Evolutionary conservation across 2,113 vertebrate species (phyloP), one percentile per base, ranked within the genome.

Genomic region (Crypturellus undulatus): DNA sequence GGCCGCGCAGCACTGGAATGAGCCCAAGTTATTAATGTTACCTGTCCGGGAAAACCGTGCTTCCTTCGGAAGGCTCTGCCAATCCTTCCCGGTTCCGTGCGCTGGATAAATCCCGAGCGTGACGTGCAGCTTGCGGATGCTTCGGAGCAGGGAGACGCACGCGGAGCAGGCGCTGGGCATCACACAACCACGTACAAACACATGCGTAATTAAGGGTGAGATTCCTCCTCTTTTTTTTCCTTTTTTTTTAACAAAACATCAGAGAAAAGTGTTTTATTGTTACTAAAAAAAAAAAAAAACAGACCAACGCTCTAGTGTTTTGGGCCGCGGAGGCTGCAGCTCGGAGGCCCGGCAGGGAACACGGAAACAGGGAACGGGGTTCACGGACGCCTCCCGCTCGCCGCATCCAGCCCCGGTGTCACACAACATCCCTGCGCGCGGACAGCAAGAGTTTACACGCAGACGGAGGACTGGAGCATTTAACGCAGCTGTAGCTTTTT

Each of bases 221-320:
- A 62, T 25, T 56, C 36, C 26, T 93, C 12, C 40, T 40, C 40
- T 42, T 42, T 42, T 58, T 45, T 32, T 42, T 26, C 17, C 60
- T 51, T 40, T 75, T 40, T 75, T 95, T 89, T 89, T 70, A 91
- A 93, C 71, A 95, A 95, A 95, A 87, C 63, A 87, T 91, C 84
- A 96, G 84, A 93, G 75, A 95, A 91, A 96, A 96, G 79, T 93
- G 89, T 84, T 97, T 96, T 97, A 92, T 97, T 97, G 51, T 95
- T 94, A 85, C 71, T 91, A 82, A 92, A 92, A 95, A 94, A 91
- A 71, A 47, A 45, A 84, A 59, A 40, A n/a, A n/a, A 9, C 36
- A 1, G 13, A 42, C 87, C 94, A 96, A 87, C 71, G 85, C 64
- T 93, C 79, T 93, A 78, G 84, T 91, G 89, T 90, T 93, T 93